Evolutionary conservation across 2,113 vertebrate species (phyloP), one percentile per base, ranked within the genome.

Genomic region (Hipposideros armiger): DNA sequence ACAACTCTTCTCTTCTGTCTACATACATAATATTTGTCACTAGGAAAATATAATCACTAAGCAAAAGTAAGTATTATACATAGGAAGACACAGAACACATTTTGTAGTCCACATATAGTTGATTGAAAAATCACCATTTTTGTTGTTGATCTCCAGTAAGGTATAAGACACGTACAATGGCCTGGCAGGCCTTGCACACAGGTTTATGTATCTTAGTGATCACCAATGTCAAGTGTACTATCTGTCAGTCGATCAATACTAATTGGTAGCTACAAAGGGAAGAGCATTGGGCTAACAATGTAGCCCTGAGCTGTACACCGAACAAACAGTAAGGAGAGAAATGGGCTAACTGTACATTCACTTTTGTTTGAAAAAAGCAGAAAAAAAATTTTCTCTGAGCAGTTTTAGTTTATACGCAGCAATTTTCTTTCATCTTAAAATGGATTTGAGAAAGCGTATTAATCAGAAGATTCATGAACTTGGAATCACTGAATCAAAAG

Each of bases 381-480:
- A 66, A 92, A 95, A 91, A 97, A 96, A 88, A 62, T 40, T 13
- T 95, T 95, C 87, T 94, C n/a, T 70, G 66, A 88, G 66, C 9
- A 69, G 40, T 82, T 87, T 96, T 67, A 47, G 20, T 90, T 87
- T 42, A 81, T 47, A 85, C 19, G 91, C 93, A 81, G 5, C 16
- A 69, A 82, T 95, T 97, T 94, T 30, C 50, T 97, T 97, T 32
- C 24, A 80, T 28, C 80, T 95, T 96, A 97, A 97, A 96, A 96
- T 66, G 22, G 30, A 66, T 22, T 82, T 58, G 40, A 78, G 76
- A 85, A 95, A 97, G 91, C 66, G 91, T 60, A 92, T 60, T 90
- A 92, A 87, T 81, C 19, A 97, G 95, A 97, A 80, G 13, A 73
- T 96, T 52, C 82, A 74, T 74, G 66, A 80, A 81, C 30, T 8